Percentiles rank a stretch among this genome's conserved stretches.
These are phyloP conservation scores for Zaprionus nigranus DNA, from an alignment of 1,140 invertebrate genomes.

Conservation along the genomic window DNA sequence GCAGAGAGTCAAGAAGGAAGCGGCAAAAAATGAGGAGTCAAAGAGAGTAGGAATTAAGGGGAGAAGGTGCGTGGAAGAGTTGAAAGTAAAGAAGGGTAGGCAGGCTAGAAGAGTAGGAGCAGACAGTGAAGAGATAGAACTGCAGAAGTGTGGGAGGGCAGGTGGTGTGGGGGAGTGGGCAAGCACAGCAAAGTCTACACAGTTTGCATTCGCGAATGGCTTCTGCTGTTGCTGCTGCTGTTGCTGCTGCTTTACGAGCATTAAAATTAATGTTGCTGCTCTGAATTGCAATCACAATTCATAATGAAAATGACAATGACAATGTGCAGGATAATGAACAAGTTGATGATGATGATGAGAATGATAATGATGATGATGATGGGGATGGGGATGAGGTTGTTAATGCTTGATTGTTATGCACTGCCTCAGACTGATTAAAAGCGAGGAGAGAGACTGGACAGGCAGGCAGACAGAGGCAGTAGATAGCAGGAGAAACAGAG, in stretches of 20 bases:
- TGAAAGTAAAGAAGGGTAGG: too few species aligned
- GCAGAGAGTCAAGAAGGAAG: not conserved
- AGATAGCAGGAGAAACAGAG: not conserved
- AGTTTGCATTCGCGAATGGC: not conserved
- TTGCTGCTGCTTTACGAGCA: conserved; percentile 53
- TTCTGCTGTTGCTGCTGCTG: conserved; percentile 51
- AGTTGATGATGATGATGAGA: not conserved
- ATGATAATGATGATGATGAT: not conserved
- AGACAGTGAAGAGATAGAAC: not conserved
- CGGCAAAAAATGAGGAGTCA: too few species aligned
- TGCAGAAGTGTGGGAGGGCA: too few species aligned
- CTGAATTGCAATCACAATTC: conserved; percentile 6
- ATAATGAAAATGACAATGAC: conserved; percentile 50
- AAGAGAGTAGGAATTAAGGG: not conserved
- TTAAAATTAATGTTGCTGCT: conserved; percentile 62
- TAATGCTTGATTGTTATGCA: conserved; percentile 54
- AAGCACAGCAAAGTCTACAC: not conserved
- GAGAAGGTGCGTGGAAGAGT: too few species aligned
- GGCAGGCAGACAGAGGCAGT: not conserved
- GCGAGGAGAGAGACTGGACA: conserved; percentile 8
- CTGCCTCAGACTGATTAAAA: conserved; percentile 73
- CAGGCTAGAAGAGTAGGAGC: not conserved
- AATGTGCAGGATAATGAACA: conserved; percentile 7
- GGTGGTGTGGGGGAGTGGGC: not conserved
- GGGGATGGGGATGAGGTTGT: not conserved